Base-by-base conservation (phyloP, 37 sponge, comb jelly and placozoan species). In the Theonella swinhoei region DNA sequence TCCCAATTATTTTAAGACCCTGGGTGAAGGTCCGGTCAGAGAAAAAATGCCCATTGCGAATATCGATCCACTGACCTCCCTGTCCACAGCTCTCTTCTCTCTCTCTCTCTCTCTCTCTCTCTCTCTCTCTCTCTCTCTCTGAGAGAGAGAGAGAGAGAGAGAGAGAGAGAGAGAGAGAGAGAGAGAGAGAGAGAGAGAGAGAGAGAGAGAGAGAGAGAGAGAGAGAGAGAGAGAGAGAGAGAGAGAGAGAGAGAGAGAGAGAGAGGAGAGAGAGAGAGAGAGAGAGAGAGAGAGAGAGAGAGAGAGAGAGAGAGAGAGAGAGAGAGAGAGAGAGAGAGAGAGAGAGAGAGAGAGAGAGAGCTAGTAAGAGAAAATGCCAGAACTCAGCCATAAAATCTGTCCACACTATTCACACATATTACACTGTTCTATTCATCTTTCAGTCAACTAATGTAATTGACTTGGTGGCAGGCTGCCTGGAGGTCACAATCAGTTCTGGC, bases 51-150 rank as follows among this genome's bases (percentile, higher is more conserved):
- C n/a, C n/a, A n/a, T n/a, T n/a, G n/a, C n/a, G n/a, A n/a, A n/a
- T n/a, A n/a, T n/a, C n/a, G n/a, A n/a, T n/a, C n/a, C n/a, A n/a
- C n/a, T n/a, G n/a, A n/a, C n/a, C n/a, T n/a, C n/a, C n/a, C n/a
- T 77, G 11, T 77, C 7, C 62, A 29, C 28, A 63, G 11, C 31
- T 77, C 37, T 77, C 80, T 65, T 81, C 62, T 70, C 59, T 70
- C 72, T 68, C 82, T 39, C 61, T 70, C 72, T 42, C 72, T 69
- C 36, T 40, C 82, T 40, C 58, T 39, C 70, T 41, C 54, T 63
- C 66, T 32, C 64, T 61, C n/a, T n/a, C n/a, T n/a, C n/a, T n/a
- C n/a, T n/a, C n/a, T n/a, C n/a, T n/a, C n/a, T n/a, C n/a, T n/a
- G n/a, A 36, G 63, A 31, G 9, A 33, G 63, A 28, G 39, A 32